Base-by-base conservation (phyloP, 2,888 invertebrate genomes). In the Tuberolachnus salignus region DNA sequence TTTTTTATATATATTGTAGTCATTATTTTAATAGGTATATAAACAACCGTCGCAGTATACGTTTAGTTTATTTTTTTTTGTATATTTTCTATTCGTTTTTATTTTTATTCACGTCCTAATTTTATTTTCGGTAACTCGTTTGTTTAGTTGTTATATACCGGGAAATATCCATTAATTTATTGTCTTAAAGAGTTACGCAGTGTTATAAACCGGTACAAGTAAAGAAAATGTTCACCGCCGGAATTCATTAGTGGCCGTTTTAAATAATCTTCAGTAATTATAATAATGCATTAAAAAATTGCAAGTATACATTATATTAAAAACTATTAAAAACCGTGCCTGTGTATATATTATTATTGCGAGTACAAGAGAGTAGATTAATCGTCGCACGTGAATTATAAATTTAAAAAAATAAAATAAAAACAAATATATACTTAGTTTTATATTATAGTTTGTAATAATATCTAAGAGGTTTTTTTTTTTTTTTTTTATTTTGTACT, bases 211-310 rank as follows among this genome's bases (percentile, higher is more conserved):
- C 49, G 49, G 23, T 66, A 26, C n/a, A n/a, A 66, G 26, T 21
- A 42, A 11, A 21, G 10, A 67, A 23, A 67, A 49, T n/a, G 49
- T n/a, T 51, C n/a, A 51, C 67, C 34, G 34, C 34, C 49, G 67
- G 11, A 67, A n/a, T n/a, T n/a, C n/a, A n/a, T n/a, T n/a, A n/a
- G 16, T 67, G 11, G 49, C 6, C n/a, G n/a, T 34, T 26, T n/a
- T 49, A 67, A 67, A 67, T 51, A 67, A 67, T 49, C 26, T 49
- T n/a, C 67, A 26, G 26, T 51, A 67, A 67, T 51, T 66, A 49
- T 13, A 49, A 66, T 26, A 67, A 34, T 42, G 34, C 19, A 69
- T 69, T 69, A 69, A 14, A 53, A n/a, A n/a, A n/a, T 9, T 19
- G 34, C 34, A 26, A 19, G 10, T 10, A 21, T 10, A 21, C 55